These are phyloP conservation scores for Plestiodon gilberti DNA, from an alignment of 2,113 vertebrate species.

Conservation along the genomic window DNA sequence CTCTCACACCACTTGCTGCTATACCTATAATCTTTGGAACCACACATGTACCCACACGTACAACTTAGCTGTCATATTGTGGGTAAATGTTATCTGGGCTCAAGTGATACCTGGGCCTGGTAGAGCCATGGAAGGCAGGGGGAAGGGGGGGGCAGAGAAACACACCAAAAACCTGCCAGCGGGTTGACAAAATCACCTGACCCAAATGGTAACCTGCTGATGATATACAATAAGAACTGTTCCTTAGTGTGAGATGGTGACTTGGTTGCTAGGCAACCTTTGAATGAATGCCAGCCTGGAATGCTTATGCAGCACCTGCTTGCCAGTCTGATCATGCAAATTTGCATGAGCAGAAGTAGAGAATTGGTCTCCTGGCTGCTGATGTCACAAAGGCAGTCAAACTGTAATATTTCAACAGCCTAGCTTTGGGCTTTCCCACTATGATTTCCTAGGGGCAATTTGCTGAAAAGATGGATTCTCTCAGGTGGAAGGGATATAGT, in stretches of 20 bases:
- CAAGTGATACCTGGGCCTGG: background rate
- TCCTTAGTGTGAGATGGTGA: background rate
- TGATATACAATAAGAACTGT: background rate
- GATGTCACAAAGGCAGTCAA: background rate
- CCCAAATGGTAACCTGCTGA: background rate
- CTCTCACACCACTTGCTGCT: background rate
- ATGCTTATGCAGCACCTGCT: background rate
- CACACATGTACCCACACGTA: no score
- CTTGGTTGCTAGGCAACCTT: background rate
- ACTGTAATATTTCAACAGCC: no score
- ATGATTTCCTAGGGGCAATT: background rate
- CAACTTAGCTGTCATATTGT: background rate
- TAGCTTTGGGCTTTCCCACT: background rate
- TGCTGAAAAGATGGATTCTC: background rate
- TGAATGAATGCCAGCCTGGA: background rate
- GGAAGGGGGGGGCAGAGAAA: no score
- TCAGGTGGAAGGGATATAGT: background rate
- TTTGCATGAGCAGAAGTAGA: background rate
- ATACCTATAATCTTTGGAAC: background rate
- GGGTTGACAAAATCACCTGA: background rate
- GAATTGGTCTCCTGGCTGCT: background rate
- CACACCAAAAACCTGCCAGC: background rate
- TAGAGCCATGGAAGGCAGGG: no score
- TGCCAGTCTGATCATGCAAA: background rate
- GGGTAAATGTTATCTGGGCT: background rate